Evolutionary conservation across 2,113 vertebrate species (phyloP).

Genomic region (Cyprinus carpio): DNA sequence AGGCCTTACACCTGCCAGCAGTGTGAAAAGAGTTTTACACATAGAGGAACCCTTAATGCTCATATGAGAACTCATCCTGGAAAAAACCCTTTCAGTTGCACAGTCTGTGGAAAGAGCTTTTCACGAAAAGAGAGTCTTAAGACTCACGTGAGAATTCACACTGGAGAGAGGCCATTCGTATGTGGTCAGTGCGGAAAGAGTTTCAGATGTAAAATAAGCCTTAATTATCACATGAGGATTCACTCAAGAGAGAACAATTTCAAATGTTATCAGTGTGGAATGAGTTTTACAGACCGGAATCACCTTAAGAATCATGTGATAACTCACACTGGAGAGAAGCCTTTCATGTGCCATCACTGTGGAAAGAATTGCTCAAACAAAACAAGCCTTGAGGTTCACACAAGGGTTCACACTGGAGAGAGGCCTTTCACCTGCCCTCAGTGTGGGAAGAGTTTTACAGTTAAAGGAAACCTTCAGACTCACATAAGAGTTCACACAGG

Average conservation of each 20-base stretch:
- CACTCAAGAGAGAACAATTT: not conserved
- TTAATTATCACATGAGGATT: not conserved
- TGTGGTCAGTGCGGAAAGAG: not conserved
- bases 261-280: not conserved
- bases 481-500: not conserved
- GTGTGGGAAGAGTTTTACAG: not conserved
- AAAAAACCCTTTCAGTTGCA: not conserved
- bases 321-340: not conserved
- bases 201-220: constrained; percentile 3
- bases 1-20: not conserved
- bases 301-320: not conserved
- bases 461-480: constrained; percentile 3
- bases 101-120: not conserved
- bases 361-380: not conserved
- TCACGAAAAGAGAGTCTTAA: not conserved
- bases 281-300: not conserved
- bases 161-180: not conserved
- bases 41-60: not conserved
- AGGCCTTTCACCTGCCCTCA: not conserved
- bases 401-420: not conserved
- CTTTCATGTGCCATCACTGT: not conserved
- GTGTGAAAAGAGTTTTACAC: not conserved
- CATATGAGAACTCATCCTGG: not conserved
- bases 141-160: not conserved
- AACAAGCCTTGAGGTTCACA: not conserved